These are phyloP conservation scores for Anomalospiza imberbis DNA, from an alignment of 2,797 vertebrate genomes.

Conservation along the genomic window DNA sequence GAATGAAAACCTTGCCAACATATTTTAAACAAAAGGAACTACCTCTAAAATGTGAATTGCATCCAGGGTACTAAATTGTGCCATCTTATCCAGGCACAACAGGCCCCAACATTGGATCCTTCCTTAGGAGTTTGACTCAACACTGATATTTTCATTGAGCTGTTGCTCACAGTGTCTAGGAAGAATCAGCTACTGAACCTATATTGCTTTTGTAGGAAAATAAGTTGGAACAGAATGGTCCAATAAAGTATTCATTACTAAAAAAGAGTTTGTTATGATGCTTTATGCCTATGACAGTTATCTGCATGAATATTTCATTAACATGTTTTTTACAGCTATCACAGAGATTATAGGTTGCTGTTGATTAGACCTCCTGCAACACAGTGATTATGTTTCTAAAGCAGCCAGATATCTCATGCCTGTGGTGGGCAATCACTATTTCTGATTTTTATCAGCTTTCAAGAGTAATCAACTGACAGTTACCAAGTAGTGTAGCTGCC, in stretches of 20 bases:
- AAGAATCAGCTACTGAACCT: background rate
- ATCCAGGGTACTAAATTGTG: background rate
- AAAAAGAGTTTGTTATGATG: background rate
- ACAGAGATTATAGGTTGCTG: slow-evolving; percentile 33
- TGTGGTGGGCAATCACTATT: slow-evolving; percentile 48
- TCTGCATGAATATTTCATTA: slow-evolving; percentile 62
- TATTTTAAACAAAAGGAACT: background rate
- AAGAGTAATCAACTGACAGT: slow-evolving; percentile 53
- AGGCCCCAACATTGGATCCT: background rate
- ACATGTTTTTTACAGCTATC: background rate
- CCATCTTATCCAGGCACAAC: background rate
- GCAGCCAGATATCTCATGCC: slow-evolving; percentile 14
- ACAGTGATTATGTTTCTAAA: slow-evolving; percentile 57
- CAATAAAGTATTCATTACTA: background rate
- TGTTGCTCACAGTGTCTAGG: background rate
- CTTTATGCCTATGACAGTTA: background rate
- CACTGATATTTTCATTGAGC: background rate
- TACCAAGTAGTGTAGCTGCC: background rate
- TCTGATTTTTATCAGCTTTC: slow-evolving; percentile 51
- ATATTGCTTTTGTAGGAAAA: background rate
- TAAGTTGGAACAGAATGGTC: background rate
- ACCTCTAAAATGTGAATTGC: background rate
- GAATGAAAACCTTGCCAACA: background rate
- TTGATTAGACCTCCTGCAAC: slow-evolving; percentile 62
- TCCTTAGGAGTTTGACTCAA: background rate